Base-by-base conservation (phyloP, 2,888 invertebrate species). In the Anthophora plumipes region DNA sequence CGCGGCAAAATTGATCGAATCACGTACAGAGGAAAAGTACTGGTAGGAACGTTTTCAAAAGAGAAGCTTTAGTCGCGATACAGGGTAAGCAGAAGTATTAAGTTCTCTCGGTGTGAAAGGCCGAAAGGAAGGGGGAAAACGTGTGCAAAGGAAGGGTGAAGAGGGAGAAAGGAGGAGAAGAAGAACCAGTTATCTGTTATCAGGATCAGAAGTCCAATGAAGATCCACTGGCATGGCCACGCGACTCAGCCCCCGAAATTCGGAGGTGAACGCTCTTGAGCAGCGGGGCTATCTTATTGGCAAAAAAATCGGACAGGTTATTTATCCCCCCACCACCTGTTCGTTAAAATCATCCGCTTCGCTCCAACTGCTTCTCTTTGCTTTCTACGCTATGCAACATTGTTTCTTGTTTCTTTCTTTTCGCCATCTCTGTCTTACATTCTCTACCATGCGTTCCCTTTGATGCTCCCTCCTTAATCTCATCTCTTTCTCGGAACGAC, bases 191-290 rank as follows among this genome's bases (percentile, higher is more conserved):
- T 80, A 39, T 48, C 67, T 57, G 68, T 77, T 50, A 71, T 80
- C 80, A 77, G 76, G 73, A 72, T 73, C 80, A 57, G 50, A 67
- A 81, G 54, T 83, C 89, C 89, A 88, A 92, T 92, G 91, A 92
- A 88, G 89, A 88, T 88, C 77, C 82, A 82, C 80, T 91, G 91
- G 91, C 88, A 96, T 96, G 96, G 96, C 96, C 95, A 95, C 95
- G 94, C 95, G 95, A 94, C 95, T 96, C 94, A 95, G 95, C 95
- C 96, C 96, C 93, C 95, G 96, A 94, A 96, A 96, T 94, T 97
- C 97, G 90, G 97, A 98, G 94, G 96, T 97, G 88, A 96, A 96
- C 93, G 97, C 97, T 92, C 95, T 97, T 94, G 97, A 97, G 93
- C 96, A 97, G 94, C 95, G 97, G 92, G 97, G 97, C 90, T 97